These are phyloP conservation scores for Taxidea taxus DNA, from an alignment of 2,113 vertebrate genomes.

Conservation along the genomic window DNA sequence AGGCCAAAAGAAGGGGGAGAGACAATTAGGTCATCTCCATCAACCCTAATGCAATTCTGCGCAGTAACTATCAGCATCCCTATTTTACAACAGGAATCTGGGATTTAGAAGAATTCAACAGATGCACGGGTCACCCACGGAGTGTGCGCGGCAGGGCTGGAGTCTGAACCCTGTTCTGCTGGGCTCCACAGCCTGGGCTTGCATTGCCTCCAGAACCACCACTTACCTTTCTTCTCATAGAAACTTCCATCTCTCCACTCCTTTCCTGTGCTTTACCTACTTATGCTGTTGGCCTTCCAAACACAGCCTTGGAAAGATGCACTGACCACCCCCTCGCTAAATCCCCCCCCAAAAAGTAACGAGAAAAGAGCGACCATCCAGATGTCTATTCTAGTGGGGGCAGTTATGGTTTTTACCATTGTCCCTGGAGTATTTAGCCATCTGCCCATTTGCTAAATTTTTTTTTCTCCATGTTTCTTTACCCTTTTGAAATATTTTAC, in stretches of 20 bases:
- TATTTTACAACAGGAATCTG: neutral
- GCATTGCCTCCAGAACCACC: fast-evolving
- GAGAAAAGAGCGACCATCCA: neutral
- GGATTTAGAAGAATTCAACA: neutral
- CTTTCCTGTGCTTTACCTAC: neutral
- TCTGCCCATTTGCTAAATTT: neutral
- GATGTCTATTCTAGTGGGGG: neutral
- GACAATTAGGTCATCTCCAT: neutral
- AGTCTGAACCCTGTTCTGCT: neutral
- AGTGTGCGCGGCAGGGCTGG: neutral
- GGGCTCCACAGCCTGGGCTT: neutral
- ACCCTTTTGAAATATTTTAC: neutral
- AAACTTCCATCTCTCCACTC: neutral
- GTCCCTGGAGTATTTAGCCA: neutral
- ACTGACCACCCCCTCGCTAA: neutral
- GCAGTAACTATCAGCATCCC: neutral
- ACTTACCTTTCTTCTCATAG: neutral
- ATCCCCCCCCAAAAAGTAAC: neutral
- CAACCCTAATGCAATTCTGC: neutral
- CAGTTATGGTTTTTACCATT: neutral
- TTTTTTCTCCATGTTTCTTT: slow-evolving; percentile 22
- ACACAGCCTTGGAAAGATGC: neutral
- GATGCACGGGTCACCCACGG: neutral
- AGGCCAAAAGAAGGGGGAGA: neutral
- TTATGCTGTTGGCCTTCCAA: neutral